phyloP scores from a whole-genome alignment of 2,113 vertebrate genomes.

The Illadopsis cleaveri region DNA sequence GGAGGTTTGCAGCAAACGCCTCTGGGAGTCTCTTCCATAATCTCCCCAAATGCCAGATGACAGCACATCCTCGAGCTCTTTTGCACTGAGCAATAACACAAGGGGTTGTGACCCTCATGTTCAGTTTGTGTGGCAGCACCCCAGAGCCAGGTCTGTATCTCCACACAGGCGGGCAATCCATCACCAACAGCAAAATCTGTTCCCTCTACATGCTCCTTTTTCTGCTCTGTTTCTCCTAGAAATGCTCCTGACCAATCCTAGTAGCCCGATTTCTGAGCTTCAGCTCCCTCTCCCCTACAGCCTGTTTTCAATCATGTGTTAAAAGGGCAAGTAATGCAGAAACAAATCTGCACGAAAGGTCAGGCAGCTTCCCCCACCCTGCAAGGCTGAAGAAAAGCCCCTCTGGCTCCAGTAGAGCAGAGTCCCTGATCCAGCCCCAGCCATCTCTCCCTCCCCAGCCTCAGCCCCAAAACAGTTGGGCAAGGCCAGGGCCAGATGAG shows the following conservation, averaged over 20 bases:
- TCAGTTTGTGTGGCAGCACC: neutral
- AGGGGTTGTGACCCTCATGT: neutral
- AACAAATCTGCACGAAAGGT: neutral
- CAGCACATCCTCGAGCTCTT: fast-evolving
- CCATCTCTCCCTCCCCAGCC: neutral
- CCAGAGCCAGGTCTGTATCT: neutral
- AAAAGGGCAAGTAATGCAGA: neutral
- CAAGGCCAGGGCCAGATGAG: neutral
- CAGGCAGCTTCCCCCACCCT: neutral
- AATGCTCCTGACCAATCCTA: neutral
- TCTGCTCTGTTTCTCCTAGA: neutral
- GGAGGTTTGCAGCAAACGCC: neutral
- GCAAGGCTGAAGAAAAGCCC: neutral
- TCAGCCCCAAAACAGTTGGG: neutral
- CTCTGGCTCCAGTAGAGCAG: neutral
- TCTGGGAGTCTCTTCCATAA: neutral
- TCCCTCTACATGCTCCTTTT: neutral
- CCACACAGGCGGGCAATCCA: neutral
- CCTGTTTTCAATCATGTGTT: neutral
- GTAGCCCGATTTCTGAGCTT: neutral
- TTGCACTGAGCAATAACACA: neutral
- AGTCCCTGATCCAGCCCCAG: neutral
- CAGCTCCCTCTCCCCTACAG: neutral
- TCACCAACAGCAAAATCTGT: neutral
- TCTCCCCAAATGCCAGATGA: neutral